phyloP scores from a whole-genome alignment of 2,888 invertebrate species.

The Synanthedon vespiformis region DNA sequence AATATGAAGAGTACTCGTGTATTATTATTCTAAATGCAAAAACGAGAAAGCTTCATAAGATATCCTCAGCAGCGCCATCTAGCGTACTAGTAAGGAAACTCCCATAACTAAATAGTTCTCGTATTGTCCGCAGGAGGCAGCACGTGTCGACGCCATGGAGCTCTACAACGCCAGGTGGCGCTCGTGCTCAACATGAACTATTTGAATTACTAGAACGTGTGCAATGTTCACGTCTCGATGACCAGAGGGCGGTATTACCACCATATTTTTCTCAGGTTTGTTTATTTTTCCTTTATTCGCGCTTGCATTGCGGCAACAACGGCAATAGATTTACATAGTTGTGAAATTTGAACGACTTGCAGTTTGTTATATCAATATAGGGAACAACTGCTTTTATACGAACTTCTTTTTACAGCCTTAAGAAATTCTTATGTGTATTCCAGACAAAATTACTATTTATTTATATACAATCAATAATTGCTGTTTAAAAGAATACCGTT shows the following conservation, averaged over 20 bases:
- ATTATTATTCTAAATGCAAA: no score
- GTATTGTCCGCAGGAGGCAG: conserved; percentile 72
- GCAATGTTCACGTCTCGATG: conserved; percentile 94
- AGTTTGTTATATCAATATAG: no score
- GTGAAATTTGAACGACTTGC: no score
- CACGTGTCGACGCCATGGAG: conserved; percentile 59
- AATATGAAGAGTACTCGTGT: neutral
- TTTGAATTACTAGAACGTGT: conserved; percentile 95
- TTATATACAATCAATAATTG: no score
- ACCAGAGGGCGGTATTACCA: conserved; percentile 96
- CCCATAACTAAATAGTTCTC: conserved; percentile 14
- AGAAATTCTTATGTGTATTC: no score
- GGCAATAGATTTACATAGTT: no score
- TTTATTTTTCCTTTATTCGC: neutral
- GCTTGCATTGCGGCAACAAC: no score
- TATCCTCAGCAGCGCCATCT: conserved; percentile 6
- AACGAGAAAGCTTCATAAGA: neutral
- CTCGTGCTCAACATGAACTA: conserved; percentile 79
- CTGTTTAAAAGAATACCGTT: no score
- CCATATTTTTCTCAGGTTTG: conserved; percentile 90
- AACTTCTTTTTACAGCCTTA: no score
- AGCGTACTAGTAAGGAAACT: neutral
- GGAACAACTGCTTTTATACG: no score
- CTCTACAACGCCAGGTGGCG: conserved; percentile 54
- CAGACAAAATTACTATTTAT: no score